A percentile compares a stretch with the other conserved stretches of the same genome.
Conservation (phyloP, 2,113 vertebrate species). For the Apodemus speciosus region DNA sequence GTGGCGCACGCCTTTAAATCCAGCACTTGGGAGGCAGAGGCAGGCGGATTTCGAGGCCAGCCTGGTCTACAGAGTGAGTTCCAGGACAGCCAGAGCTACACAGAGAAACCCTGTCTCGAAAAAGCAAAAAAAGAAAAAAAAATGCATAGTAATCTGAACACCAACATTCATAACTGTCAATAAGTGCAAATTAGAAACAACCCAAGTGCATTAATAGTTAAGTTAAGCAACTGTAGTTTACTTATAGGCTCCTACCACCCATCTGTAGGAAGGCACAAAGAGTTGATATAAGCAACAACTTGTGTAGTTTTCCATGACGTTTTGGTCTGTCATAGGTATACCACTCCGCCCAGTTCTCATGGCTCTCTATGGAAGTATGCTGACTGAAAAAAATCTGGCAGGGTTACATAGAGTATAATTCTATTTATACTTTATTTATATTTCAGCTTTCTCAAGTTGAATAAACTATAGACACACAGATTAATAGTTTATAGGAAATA, state of each 20-base stretch:
- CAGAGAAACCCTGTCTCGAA: no score
- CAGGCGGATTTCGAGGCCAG: no score
- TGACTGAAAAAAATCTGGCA: background rate
- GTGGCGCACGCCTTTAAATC: no score
- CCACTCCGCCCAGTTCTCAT: background rate
- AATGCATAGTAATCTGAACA: background rate
- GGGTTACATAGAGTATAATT: background rate
- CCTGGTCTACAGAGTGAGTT: no score
- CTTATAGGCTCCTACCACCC: background rate
- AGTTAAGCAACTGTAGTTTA: background rate
- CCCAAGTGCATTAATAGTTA: background rate
- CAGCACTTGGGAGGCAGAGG: no score
- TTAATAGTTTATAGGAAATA: background rate
- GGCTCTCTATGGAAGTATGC: background rate
- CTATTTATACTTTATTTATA: background rate
- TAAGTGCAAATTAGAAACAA: background rate
- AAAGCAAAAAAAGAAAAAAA: no score
- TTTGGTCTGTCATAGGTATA: background rate
- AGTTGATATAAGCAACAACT: background rate
- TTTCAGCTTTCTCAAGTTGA: background rate
- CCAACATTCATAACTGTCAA: background rate
- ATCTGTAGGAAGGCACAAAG: background rate
- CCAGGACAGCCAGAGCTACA: no score
- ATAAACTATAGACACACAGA: conserved; percentile 8
- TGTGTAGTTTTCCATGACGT: background rate